Conservation (phyloP, 1,140 invertebrate genomes). For the Ylistrum balloti region DNA sequence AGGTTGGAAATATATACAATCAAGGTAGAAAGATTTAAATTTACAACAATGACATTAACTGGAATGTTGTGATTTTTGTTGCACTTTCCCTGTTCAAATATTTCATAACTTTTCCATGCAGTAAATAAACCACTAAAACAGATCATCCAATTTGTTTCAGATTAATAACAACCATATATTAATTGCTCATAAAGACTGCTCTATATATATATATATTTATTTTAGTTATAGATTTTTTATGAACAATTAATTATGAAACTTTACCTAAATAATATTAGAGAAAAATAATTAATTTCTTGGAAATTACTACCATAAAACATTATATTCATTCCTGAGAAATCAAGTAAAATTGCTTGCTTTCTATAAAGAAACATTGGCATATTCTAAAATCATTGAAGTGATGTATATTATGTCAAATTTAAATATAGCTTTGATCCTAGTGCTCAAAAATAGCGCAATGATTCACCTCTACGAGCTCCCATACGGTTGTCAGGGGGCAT, state of each 20-base stretch:
- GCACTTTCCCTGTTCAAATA: conserved; percentile 37
- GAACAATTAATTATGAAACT: neutral
- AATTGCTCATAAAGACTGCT: neutral
- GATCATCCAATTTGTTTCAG: neutral
- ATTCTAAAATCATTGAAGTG: neutral
- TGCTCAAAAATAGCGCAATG: conserved; percentile 33
- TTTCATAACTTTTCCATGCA: neutral
- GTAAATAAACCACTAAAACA: neutral
- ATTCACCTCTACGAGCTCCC: conserved; percentile 24
- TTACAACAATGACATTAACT: neutral
- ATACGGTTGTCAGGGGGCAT: conserved; percentile 15
- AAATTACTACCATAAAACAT: neutral
- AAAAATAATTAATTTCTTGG: neutral
- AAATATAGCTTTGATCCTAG: conserved; percentile 20
- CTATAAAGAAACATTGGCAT: neutral
- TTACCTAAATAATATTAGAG: neutral
- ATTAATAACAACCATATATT: neutral
- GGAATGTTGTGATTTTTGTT: neutral
- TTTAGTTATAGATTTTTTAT: neutral
- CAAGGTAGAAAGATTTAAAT: neutral
- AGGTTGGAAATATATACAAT: neutral
- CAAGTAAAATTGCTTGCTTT: conserved; percentile 17
- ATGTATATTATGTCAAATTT: neutral
- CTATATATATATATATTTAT: too few species aligned
- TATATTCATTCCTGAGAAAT: conserved; percentile 12